Conservation (phyloP, 2,888 invertebrate species). For the Acanthoscelides obtectus region DNA sequence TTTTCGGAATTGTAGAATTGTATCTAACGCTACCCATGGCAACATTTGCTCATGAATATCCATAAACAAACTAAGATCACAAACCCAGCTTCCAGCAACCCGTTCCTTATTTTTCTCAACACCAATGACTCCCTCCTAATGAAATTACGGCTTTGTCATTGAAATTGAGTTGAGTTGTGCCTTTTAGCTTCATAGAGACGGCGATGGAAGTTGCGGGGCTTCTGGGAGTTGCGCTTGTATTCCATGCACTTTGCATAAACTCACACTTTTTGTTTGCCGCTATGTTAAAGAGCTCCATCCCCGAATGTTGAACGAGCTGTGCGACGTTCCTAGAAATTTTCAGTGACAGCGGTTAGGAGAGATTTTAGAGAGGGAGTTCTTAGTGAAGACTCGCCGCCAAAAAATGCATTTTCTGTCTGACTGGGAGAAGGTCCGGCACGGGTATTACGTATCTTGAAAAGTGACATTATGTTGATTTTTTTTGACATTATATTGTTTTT, state of each 20-base stretch:
- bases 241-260: conserved; percentile 11
- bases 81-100: conserved; percentile 8
- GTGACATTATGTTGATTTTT: no score
- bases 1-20: no score
- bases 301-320: neutral
- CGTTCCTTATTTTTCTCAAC: conserved; percentile 12
- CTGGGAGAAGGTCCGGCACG: no score
- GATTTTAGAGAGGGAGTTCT: no score
- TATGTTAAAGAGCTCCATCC: neutral
- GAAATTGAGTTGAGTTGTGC: conserved; percentile 14
- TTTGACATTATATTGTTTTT: no score
- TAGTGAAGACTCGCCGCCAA: no score
- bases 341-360: no score
- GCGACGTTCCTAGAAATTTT: neutral
- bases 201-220: neutral
- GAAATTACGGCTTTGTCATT: conserved; percentile 17
- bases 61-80: conserved; percentile 10
- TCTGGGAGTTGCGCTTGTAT: conserved; percentile 5
- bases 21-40: neutral
- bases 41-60: conserved; percentile 15
- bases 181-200: conserved; percentile 6
- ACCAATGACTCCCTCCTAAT: conserved; percentile 10
- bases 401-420: no score
- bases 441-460: no score
- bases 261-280: conserved; percentile 1